phyloP scores from a whole-genome alignment of 1,140 invertebrate genomes.

The Drosophila tani region DNA sequence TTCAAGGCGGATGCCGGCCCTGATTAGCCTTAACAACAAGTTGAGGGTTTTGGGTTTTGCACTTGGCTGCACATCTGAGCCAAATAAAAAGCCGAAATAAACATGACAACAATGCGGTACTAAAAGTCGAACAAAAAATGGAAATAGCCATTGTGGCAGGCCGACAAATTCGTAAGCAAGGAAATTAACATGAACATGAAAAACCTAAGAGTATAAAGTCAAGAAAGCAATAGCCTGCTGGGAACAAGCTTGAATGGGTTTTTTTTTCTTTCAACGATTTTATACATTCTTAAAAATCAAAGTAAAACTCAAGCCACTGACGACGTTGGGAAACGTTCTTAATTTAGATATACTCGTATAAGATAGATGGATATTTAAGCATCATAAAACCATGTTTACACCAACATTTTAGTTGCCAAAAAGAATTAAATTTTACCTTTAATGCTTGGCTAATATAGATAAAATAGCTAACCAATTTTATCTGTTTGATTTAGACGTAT shows the following conservation, averaged over 20 bases:
- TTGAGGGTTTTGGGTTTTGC: slow-evolving; percentile 15
- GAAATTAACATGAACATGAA: slow-evolving; percentile 16
- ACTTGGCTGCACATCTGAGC: slow-evolving; percentile 12
- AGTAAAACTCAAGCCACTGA: no score
- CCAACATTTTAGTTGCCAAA: neutral
- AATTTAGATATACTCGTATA: no score
- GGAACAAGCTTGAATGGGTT: neutral
- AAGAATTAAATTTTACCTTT: neutral
- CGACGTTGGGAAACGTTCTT: no score
- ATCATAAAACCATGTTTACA: neutral
- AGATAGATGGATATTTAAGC: no score
- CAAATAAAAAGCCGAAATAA: slow-evolving; percentile 15
- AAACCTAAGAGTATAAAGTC: neutral
- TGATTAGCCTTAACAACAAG: slow-evolving; percentile 19
- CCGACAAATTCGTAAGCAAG: slow-evolving; percentile 5
- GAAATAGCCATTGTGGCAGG: slow-evolving; percentile 7
- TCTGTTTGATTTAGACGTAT: neutral
- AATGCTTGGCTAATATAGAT: neutral
- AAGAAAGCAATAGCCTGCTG: neutral
- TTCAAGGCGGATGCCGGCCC: slow-evolving; percentile 13
- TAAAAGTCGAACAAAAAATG: neutral
- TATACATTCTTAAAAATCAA: no score
- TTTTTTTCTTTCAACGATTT: no score
- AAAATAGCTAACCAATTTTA: neutral
- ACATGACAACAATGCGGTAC: slow-evolving; percentile 15